Conservation (phyloP, 2,797 vertebrate genomes). For the Neoniphon sammara region DNA sequence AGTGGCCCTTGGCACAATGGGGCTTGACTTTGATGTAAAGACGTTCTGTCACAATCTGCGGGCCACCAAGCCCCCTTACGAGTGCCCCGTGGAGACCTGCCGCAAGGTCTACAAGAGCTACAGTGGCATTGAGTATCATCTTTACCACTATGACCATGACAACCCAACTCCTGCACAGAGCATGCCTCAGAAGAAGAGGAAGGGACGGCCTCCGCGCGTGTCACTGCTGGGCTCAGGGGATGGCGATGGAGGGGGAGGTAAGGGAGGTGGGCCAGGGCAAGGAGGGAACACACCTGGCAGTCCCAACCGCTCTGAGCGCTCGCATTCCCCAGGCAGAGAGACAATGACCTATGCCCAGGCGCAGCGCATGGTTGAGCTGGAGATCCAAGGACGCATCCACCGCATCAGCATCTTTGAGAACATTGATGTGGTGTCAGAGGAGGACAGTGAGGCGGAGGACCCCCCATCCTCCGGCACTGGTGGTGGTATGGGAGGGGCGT, state of each 20-base stretch:
- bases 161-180: constrained; percentile 92
- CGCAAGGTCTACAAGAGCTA: constrained; percentile 99
- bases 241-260: constrained; percentile 79
- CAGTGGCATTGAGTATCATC: constrained; percentile 98
- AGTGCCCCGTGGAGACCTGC: constrained; percentile 96
- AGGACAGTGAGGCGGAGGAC: constrained; percentile 86
- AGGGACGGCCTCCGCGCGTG: constrained; percentile 94
- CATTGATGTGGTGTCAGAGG: constrained; percentile 96
- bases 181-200: constrained; percentile 93
- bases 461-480: constrained; percentile 65
- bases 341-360: constrained; percentile 99
- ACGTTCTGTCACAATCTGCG: constrained; percentile 98
- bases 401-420: constrained; percentile 98
- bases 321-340: constrained; percentile 92
- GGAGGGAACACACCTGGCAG: constrained; percentile 87
- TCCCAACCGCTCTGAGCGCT: constrained; percentile 91
- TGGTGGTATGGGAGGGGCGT: constrained; percentile 72
- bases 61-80: constrained; percentile 97
- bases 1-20: constrained; percentile 87
- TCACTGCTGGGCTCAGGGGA: constrained; percentile 83
- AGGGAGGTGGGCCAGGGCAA: constrained; percentile 82
- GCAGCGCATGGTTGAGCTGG: constrained; percentile 97
- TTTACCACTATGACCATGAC: constrained; percentile 98
- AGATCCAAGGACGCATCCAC: constrained; percentile 95
- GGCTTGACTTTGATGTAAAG: constrained; percentile 98